Conservation (phyloP, 1,140 invertebrate species). For the Pantala flavescens region DNA sequence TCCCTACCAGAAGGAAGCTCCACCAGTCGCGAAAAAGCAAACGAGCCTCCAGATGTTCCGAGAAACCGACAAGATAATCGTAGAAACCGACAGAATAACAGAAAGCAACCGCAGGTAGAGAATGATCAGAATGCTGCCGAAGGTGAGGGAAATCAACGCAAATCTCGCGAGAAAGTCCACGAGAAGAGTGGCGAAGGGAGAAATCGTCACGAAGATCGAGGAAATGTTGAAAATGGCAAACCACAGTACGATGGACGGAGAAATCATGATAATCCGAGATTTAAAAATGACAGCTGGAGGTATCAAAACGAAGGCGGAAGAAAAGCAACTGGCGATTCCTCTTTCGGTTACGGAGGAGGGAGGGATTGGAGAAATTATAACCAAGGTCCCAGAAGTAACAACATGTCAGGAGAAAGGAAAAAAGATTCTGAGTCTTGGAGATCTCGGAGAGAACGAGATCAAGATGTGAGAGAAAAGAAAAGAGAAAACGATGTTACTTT, state of each 20-base stretch:
- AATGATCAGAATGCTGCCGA: neutral
- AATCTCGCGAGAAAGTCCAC: neutral
- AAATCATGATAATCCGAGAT: neutral
- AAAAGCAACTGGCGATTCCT: too few relatives aligned
- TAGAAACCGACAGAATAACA: neutral
- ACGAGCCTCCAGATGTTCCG: neutral
- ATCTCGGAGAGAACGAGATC: neutral
- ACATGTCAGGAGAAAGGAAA: neutral
- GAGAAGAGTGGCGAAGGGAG: neutral
- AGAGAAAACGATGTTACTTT: neutral
- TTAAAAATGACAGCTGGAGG: neutral
- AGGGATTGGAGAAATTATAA: neutral
- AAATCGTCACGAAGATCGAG: neutral
- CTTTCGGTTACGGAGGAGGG: neutral
- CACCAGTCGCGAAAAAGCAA: neutral
- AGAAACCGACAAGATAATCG: neutral
- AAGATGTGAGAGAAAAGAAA: neutral
- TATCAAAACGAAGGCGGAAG: too few relatives aligned
- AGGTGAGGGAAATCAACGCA: neutral
- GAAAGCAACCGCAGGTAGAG: neutral
- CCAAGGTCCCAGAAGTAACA: neutral
- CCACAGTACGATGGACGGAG: neutral
- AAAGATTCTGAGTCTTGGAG: neutral
- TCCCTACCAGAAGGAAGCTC: neutral
- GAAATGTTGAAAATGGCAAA: neutral